phyloP scores from a whole-genome alignment of 2,888 invertebrate genomes.

The Scaptomyza caliginosa region DNA sequence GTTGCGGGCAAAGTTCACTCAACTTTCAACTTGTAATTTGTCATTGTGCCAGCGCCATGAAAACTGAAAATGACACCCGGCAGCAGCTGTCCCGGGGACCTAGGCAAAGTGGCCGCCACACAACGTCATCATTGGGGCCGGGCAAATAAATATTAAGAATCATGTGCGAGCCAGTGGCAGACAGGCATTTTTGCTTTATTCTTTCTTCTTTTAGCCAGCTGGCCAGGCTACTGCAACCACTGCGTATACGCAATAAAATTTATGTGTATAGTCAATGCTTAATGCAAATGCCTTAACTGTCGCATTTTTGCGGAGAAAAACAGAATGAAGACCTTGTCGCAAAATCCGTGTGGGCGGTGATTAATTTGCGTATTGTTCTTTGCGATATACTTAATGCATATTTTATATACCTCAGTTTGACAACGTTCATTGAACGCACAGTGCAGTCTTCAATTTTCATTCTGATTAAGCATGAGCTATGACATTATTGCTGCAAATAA shows the following conservation, averaged over 20 bases:
- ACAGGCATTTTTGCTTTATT: conserved; percentile 1
- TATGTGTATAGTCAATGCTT: conserved; percentile 53
- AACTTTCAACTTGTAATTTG: conserved; percentile 79
- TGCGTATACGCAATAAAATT: conserved; percentile 75
- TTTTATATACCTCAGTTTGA: conserved; percentile 10
- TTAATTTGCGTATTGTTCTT: conserved; percentile 73
- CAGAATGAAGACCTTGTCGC: conserved; percentile 28
- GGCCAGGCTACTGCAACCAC: conserved; percentile 31
- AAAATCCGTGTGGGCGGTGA: conserved; percentile 61
- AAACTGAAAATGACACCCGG: conserved; percentile 56
- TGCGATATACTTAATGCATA: conserved; percentile 33
- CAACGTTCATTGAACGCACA: conserved; percentile 46
- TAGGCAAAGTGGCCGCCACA: conserved; percentile 49
- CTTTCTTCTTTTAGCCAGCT: conserved; percentile 17
- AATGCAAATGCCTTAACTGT: conserved; percentile 70
- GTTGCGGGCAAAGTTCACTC: conserved; percentile 70
- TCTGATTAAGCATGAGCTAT: conserved; percentile 32
- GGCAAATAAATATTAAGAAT: conserved; percentile 57
- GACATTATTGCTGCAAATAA: too few species aligned
- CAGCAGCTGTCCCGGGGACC: conserved; percentile 57
- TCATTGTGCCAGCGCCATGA: conserved; percentile 70
- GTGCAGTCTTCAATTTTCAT: conserved; percentile 7
- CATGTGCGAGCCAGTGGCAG: conserved; percentile 42
- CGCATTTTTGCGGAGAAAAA: conserved; percentile 69
- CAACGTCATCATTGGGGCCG: conserved; percentile 60